phyloP scores from a whole-genome alignment of 2,797 vertebrate genomes.

The Pipistrellus kuhlii region DNA sequence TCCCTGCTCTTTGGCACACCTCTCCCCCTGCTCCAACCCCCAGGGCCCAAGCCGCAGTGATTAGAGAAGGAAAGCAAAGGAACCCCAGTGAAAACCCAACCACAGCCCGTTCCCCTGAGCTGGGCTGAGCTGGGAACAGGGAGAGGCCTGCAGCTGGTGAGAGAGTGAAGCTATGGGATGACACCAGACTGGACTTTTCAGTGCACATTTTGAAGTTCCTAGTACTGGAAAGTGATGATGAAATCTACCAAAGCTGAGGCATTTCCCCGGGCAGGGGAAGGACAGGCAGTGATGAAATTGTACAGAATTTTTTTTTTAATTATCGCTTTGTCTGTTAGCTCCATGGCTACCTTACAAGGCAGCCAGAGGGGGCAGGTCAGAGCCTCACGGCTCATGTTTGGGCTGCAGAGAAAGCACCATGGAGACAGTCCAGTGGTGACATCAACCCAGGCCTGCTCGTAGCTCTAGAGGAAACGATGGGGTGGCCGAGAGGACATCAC shows the following conservation, averaged over 20 bases:
- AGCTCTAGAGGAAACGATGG: accelerated
- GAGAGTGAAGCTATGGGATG: neutral
- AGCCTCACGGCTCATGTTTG: neutral
- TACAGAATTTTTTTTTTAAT: neutral
- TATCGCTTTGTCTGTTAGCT: neutral
- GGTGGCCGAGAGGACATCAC: no score
- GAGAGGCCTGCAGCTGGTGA: neutral
- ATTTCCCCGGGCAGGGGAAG: neutral
- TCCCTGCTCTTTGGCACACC: neutral
- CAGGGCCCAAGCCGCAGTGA: neutral
- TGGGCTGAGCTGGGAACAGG: neutral
- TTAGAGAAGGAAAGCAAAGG: neutral
- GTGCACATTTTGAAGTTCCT: neutral
- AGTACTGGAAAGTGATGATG: neutral
- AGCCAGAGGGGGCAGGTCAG: no score
- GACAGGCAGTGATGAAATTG: neutral
- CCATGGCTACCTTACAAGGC: neutral
- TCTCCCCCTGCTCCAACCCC: no score
- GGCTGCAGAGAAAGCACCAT: neutral
- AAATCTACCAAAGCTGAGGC: neutral
- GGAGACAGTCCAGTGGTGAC: neutral
- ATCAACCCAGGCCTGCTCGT: accelerated
- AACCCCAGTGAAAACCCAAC: neutral
- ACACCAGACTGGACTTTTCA: neutral
- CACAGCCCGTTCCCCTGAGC: neutral